Evolutionary conservation across 1,140 invertebrate genomes (phyloP).

Genomic region (Drosophila truncata): DNA sequence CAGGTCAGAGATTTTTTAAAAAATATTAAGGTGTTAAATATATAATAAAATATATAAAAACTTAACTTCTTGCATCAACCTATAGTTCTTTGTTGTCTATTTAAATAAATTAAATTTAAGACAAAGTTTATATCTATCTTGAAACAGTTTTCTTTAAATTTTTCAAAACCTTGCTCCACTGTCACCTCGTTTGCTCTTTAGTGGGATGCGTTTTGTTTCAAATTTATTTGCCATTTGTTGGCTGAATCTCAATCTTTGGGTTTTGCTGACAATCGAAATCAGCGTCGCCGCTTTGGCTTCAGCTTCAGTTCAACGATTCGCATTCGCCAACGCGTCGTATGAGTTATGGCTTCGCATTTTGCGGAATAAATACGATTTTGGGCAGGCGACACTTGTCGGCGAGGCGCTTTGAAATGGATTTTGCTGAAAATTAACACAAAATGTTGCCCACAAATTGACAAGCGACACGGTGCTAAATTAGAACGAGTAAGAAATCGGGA

Average conservation of each 20-base stretch:
- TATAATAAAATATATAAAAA: not conserved
- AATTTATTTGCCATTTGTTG: conserved; percentile 39
- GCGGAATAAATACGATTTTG: conserved; percentile 54
- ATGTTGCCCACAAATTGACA: conserved; percentile 70
- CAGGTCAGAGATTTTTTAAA: not conserved
- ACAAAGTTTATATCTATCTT: not conserved
- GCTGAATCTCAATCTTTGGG: conserved; percentile 3
- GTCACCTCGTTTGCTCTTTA: not conserved
- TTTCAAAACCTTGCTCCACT: not conserved
- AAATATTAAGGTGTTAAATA: not conserved
- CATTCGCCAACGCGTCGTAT: conserved; percentile 62
- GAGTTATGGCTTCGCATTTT: conserved; percentile 59
- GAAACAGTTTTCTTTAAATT: not conserved
- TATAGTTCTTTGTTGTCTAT: no score
- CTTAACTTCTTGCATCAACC: no score
- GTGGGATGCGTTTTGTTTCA: conserved; percentile 27
- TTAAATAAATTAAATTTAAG: not conserved
- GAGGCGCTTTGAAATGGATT: conserved; percentile 60
- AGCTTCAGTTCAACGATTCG: conserved; percentile 20
- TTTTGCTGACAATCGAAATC: conserved; percentile 46
- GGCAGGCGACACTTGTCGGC: conserved; percentile 69
- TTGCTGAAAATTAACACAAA: conserved; percentile 70
- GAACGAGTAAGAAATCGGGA: conserved; percentile 39
- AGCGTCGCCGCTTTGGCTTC: conserved; percentile 3
- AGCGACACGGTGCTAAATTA: conserved; percentile 77